Evolutionary conservation across 2,888 invertebrate species (phyloP).

Genomic region (Dolomedes plantarius): DNA sequence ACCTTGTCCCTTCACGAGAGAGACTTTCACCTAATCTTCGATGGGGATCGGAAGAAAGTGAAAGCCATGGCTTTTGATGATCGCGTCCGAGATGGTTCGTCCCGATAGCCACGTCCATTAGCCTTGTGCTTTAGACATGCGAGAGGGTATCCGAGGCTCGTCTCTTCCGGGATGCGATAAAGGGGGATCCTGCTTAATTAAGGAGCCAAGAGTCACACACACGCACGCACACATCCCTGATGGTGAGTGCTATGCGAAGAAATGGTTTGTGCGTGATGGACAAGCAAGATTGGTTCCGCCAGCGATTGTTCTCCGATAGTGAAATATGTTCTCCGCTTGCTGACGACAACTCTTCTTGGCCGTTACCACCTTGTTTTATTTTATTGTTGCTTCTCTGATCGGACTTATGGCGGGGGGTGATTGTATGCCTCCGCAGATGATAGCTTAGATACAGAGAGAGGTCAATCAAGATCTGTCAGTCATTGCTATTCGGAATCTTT

Average conservation of each 20-base stretch:
- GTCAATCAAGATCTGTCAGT: no score
- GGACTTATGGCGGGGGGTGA: no score
- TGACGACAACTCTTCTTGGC: no score
- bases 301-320: neutral
- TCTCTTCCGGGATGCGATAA: constrained; percentile 2
- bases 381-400: no score
- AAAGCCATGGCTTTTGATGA: neutral
- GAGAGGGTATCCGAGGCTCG: neutral
- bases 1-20: neutral
- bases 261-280: neutral
- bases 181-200: neutral
- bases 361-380: no score
- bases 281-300: neutral
- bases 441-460: no score
- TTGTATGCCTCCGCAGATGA: no score
- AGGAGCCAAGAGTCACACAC: no score
- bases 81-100: neutral
- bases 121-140: no score
- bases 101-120: neutral
- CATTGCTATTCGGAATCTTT: no score
- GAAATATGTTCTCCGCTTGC: neutral
- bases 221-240: no score
- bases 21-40: neutral
- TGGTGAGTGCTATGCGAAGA: no score
- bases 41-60: neutral